phyloP scores from a whole-genome alignment of 2,888 invertebrate genomes.

The Cantharis flavilabris region DNA sequence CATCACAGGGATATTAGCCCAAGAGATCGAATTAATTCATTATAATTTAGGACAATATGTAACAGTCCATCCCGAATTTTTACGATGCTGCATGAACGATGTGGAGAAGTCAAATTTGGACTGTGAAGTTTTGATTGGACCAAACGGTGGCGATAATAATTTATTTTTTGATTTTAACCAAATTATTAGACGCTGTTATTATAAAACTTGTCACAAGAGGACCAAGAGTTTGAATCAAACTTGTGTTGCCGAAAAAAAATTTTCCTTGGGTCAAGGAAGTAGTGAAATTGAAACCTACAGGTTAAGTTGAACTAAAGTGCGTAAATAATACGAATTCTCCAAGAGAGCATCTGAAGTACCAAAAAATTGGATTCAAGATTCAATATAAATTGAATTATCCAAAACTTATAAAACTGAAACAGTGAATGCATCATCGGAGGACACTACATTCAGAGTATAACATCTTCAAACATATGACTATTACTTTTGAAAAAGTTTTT shows the following conservation, averaged over 20 bases:
- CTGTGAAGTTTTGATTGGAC: slow-evolving; percentile 75
- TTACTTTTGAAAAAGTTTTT: too few species aligned
- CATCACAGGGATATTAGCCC: slow-evolving; percentile 78
- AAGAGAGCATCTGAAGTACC: not conserved
- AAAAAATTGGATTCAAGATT: too few species aligned
- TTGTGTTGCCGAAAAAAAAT: slow-evolving; percentile 60
- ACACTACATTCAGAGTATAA: not conserved
- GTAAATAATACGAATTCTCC: not conserved
- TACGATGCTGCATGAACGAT: slow-evolving; percentile 75
- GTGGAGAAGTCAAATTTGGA: slow-evolving; percentile 60
- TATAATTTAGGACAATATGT: slow-evolving; percentile 65
- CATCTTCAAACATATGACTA: too few species aligned
- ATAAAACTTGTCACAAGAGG: slow-evolving; percentile 60
- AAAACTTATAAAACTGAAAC: too few species aligned
- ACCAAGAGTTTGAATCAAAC: slow-evolving; percentile 59
- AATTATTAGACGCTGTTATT: slow-evolving; percentile 64
- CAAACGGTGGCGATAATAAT: slow-evolving; percentile 76
- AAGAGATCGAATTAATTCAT: slow-evolving; percentile 62
- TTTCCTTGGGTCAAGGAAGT: slow-evolving; percentile 44
- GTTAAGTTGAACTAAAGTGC: not conserved
- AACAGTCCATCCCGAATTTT: slow-evolving; percentile 71
- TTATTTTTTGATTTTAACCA: slow-evolving; percentile 69
- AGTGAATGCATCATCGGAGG: not conserved
- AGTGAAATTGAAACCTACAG: slow-evolving; percentile 9
- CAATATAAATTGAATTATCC: too few species aligned